phyloP scores from a whole-genome alignment of 2,888 invertebrate species.

The Tiliacea citrago region DNA sequence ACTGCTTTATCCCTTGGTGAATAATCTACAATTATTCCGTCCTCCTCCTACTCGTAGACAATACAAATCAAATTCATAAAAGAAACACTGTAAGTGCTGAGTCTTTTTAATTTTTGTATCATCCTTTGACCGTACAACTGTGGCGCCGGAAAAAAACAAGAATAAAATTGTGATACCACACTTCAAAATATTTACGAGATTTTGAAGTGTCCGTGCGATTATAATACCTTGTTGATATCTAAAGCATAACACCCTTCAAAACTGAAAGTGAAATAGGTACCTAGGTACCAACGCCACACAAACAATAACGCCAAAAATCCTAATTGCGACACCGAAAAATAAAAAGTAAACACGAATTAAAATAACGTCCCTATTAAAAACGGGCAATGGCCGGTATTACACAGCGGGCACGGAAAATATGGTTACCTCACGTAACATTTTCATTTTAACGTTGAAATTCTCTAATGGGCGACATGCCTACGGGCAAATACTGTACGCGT shows the following conservation, averaged over 20 bases:
- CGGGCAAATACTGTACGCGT: constrained; percentile 20
- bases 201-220: not conserved
- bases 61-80: too few relatives aligned
- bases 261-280: not conserved
- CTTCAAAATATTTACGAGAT: not conserved
- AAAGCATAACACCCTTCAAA: not conserved
- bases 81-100: not conserved
- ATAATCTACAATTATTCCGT: too few relatives aligned
- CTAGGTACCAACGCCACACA: not conserved
- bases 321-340: constrained; percentile 3
- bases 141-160: not conserved
- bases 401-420: constrained; percentile 8
- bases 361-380: constrained; percentile 19
- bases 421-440: constrained; percentile 16
- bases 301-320: constrained; percentile 3
- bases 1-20: too few relatives aligned
- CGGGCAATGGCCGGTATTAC: constrained; percentile 4
- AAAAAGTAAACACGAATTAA: constrained; percentile 20
- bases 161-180: not conserved
- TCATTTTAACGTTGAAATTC: constrained; percentile 34
- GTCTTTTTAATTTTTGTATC: not conserved
- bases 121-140: not conserved
- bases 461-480: constrained; percentile 32
- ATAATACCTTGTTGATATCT: not conserved
- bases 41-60: too few relatives aligned